Evolutionary conservation across 2,888 invertebrate species (phyloP).

Genomic region (Trissonchulus sp.): DNA sequence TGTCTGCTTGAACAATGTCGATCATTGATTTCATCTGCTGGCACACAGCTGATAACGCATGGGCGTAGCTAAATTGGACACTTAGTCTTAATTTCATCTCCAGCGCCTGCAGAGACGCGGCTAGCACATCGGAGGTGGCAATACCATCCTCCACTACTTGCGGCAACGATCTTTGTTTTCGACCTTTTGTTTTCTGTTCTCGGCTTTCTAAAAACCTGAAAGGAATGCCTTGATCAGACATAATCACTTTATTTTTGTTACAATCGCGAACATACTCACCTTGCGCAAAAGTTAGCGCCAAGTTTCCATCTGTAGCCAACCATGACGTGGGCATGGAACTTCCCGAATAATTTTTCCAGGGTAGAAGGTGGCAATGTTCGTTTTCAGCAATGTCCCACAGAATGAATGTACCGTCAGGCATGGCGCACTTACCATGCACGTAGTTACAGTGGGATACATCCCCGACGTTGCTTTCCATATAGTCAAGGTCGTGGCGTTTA

Average conservation of each 20-base stretch:
- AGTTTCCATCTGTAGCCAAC: not conserved
- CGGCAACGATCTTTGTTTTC: too few species aligned
- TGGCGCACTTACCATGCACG: not conserved
- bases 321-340: not conserved
- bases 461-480: not conserved
- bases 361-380: not conserved
- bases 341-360: not conserved
- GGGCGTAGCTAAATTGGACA: not conserved
- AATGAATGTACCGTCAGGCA: not conserved
- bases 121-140: conserved; percentile 17
- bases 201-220: not conserved
- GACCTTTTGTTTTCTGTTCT: too few species aligned
- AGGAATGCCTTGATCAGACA: conserved; percentile 22
- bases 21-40: not conserved
- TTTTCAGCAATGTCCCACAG: not conserved
- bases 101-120: conserved; percentile 19
- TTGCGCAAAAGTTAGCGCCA: conserved; percentile 12
- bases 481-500: not conserved
- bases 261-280: not conserved
- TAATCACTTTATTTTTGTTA: not conserved
- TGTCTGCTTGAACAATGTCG: not conserved
- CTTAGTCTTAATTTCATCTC: not conserved
- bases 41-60: conserved; percentile 6
- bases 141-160: conserved; percentile 3
- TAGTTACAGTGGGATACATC: not conserved